Percentiles rank a stretch among this genome's conserved stretches.
phyloP scores from a whole-genome alignment of 1,140 invertebrate genomes.

The Lucilia sericata region DNA sequence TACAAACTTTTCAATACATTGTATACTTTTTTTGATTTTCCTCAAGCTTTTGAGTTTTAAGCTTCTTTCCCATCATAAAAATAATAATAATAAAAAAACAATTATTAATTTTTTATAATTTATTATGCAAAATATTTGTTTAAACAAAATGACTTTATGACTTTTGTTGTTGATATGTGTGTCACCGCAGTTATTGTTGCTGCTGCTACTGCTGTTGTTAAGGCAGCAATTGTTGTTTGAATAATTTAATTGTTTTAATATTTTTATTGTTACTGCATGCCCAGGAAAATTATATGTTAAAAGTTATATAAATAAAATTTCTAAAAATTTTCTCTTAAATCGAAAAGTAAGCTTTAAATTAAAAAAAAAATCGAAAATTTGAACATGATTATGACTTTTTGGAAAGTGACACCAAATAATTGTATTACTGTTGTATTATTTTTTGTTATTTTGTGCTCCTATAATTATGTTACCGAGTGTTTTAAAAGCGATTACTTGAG shows the following conservation, averaged over 20 bases:
- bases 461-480: no score
- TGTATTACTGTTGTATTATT: no score
- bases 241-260: slow-evolving; percentile 2
- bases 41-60: no score
- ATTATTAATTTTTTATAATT: slow-evolving; percentile 6
- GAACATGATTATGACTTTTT: no score
- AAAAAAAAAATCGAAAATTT: no score
- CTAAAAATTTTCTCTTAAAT: neutral
- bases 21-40: no score
- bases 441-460: no score
- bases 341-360: neutral
- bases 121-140: slow-evolving; percentile 8
- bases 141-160: slow-evolving; percentile 1
- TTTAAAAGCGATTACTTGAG: no score
- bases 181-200: neutral
- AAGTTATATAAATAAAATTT: neutral
- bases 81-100: neutral
- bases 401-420: no score
- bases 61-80: no score
- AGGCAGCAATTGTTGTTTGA: neutral
- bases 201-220: neutral
- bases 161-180: neutral
- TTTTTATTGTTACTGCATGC: neutral
- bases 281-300: neutral
- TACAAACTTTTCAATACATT: no score